Conservation (phyloP, 2,113 vertebrate species). For the Alectura lathami region DNA sequence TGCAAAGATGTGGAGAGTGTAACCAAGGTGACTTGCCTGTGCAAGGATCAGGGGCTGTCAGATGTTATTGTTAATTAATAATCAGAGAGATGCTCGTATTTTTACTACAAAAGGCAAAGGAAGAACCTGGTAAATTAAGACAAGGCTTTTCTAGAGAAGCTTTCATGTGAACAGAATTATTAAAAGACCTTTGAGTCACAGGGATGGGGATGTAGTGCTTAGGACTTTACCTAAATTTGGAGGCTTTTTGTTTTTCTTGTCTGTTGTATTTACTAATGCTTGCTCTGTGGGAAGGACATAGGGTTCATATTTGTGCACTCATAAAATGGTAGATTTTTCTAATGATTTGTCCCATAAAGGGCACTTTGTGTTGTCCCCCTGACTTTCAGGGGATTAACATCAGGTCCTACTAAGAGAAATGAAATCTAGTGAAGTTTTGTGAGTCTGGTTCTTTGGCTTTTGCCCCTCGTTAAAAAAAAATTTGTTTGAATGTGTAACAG, state of each 20-base stretch:
- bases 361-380: neutral
- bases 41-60: rapidly evolving
- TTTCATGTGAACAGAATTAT: neutral
- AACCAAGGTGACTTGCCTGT: neutral
- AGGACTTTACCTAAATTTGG: neutral
- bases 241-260: neutral
- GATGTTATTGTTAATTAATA: neutral
- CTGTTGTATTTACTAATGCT: neutral
- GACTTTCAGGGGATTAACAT: neutral
- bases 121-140: neutral
- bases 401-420: neutral
- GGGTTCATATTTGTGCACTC: neutral
- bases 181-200: neutral
- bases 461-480: neutral
- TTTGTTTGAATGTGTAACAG: neutral
- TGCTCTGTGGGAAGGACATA: neutral
- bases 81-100: neutral
- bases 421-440: neutral
- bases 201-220: neutral
- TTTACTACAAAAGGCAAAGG: neutral
- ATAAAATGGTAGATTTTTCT: neutral
- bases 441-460: neutral
- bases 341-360: neutral
- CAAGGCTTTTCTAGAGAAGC: neutral
- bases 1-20: neutral